Base-by-base conservation (phyloP, 1,140 invertebrate species). In the Panagrolaimus sp. region DNA sequence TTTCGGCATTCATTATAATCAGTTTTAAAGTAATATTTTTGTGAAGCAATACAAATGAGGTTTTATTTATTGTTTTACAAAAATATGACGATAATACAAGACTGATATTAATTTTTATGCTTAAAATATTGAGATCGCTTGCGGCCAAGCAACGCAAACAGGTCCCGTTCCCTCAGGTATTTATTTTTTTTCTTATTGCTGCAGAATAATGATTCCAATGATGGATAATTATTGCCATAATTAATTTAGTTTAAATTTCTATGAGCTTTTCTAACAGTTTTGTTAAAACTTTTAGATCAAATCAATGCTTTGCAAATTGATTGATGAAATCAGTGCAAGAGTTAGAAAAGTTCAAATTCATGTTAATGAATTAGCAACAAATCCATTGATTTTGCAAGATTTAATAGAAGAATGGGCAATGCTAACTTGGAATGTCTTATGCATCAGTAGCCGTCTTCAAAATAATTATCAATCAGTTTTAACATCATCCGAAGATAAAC, bases 391-490 rank as follows among this genome's bases (percentile, higher is more conserved):
- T 25, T 62, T 63, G 14, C 67, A 81, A 71, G 79, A 82, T 46
- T 75, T 81, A 31, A 79, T 82, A 47, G 81, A 82, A 66, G 80
- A 82, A 69, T 82, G 80, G 80, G 78, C 80, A 20, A 81, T 83
- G 77, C 64, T 82, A 4, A 83, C 81, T 14, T 82, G 80, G 80
- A 82, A 82, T 71, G 79, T 82, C 4, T 61, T 82, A n/a, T 82
- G 80, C 67, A 81, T 82, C 45, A 82, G 79, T n/a, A 75, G 67
- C 23, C 71, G 80, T 16, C 69, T 82, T 16, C 81, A 83, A 48
- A 69, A 78, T 9, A 77, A 66, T n/a, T 47, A 79, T 16, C 11
- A 53, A 16, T 31, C 44, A 9, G 57, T 74, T 57, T 57, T 77
- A 42, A 74, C 68, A 48, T 78, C 76, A n/a, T 66, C 72, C 7